Evolutionary conservation across 1,140 invertebrate genomes (phyloP).

Genomic region (Mizuhopecten yessoensis): DNA sequence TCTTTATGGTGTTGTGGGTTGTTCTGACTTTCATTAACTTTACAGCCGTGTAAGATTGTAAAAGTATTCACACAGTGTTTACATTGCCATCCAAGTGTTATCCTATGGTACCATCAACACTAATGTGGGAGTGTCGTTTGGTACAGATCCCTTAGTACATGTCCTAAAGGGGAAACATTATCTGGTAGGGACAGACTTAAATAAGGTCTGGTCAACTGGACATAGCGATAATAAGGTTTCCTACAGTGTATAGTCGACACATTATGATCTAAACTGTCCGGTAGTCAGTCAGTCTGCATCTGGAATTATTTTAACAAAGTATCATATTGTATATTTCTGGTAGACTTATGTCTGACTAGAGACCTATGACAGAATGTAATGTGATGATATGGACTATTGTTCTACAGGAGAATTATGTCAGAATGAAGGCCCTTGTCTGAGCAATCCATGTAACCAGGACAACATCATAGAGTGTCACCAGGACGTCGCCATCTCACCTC

Average conservation of each 20-base stretch:
- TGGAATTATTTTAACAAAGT: no score
- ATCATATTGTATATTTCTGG: no score
- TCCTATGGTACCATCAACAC: background rate
- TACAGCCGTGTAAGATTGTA: background rate
- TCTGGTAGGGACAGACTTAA: no score
- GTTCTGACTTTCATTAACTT: background rate
- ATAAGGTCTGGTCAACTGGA: no score
- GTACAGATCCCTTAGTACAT: background rate
- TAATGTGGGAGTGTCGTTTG: background rate
- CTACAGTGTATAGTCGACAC: no score
- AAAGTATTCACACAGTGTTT: background rate
- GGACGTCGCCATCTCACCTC: background rate
- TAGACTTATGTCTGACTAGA: no score
- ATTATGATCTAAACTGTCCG: no score
- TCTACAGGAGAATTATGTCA: background rate
- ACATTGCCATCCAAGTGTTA: background rate
- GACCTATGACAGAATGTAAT: no score
- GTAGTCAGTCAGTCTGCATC: no score
- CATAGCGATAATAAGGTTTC: no score
- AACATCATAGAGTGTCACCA: constrained; percentile 9
- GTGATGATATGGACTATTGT: no score
- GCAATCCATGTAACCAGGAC: background rate
- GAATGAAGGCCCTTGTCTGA: background rate
- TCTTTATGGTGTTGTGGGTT: background rate
- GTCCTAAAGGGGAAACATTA: no score